Percentiles rank a stretch among this genome's conserved stretches.
These are phyloP conservation scores for Chrysolina oricalcia DNA, from an alignment of 2,888 invertebrate genomes.

Conservation along the genomic window DNA sequence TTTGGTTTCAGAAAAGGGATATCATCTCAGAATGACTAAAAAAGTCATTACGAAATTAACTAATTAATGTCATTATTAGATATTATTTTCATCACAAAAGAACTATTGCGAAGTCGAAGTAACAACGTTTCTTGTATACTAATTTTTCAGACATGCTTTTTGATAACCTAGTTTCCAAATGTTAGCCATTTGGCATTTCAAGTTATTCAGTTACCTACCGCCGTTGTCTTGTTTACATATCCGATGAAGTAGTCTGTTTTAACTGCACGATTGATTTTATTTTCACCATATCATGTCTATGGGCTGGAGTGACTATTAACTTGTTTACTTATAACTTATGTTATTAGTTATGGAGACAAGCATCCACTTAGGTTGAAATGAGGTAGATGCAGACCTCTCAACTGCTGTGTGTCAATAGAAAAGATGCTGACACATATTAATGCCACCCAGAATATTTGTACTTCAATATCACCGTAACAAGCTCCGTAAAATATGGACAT, in stretches of 20 bases:
- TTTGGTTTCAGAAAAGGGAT: no score
- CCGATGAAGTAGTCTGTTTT: not conserved
- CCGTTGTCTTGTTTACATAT: not conserved
- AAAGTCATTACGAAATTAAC: no score
- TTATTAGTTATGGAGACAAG: conserved; percentile 20
- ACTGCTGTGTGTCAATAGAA: conserved; percentile 54
- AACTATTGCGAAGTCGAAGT: no score
- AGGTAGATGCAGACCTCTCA: conserved; percentile 55
- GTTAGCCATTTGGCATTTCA: no score
- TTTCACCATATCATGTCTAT: conserved; percentile 21
- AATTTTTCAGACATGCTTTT: no score
- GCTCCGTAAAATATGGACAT: not conserved
- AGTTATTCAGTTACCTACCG: no score
- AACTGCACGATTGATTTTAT: not conserved
- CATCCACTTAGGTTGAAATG: conserved; percentile 4
- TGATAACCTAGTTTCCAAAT: no score
- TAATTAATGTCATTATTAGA: no score
- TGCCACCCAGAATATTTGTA: conserved; percentile 55
- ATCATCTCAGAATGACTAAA: no score
- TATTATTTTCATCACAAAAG: no score
- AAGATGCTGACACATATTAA: conserved; percentile 60
- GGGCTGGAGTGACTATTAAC: not conserved
- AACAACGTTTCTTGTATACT: no score
- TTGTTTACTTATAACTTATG: conserved; percentile 15
- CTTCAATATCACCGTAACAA: not conserved